These are phyloP conservation scores for Siphonodentalium dalli DNA, from an alignment of 2,888 invertebrate genomes.

Conservation along the genomic window DNA sequence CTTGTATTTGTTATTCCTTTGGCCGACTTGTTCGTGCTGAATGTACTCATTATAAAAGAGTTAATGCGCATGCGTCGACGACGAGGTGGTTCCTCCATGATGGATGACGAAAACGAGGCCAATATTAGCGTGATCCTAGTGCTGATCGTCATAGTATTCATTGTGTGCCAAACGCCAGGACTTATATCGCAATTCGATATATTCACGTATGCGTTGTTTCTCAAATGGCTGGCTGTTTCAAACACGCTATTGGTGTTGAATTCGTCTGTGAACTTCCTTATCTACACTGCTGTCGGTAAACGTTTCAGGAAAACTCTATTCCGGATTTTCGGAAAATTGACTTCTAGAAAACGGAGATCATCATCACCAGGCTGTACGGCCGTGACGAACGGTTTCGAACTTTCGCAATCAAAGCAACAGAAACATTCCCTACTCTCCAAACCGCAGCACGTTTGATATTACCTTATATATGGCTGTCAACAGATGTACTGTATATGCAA, in stretches of 20 bases:
- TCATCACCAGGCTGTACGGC: too few species aligned
- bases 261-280: constrained; percentile 60
- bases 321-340: constrained; percentile 46
- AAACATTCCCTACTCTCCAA: too few species aligned
- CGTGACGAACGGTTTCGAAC: too few species aligned
- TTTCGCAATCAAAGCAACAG: too few species aligned
- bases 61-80: constrained; percentile 53
- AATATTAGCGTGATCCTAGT: constrained; percentile 57
- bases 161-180: constrained; percentile 59
- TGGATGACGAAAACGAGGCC: constrained; percentile 52
- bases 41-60: constrained; percentile 49
- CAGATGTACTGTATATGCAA: too few species aligned
- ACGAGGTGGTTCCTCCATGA: constrained; percentile 44
- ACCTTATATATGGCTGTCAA: too few species aligned
- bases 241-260: constrained; percentile 56
- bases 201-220: constrained; percentile 34
- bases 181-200: constrained; percentile 53
- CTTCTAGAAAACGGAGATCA: too few species aligned
- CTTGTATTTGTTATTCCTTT: constrained; percentile 51
- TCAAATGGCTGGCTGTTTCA: constrained; percentile 53
- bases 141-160: constrained; percentile 59
- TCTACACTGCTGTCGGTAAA: constrained; percentile 57
- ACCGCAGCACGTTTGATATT: too few species aligned
- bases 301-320: constrained; percentile 52
- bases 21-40: constrained; percentile 42